Evolutionary conservation across 2,797 vertebrate genomes (phyloP).

Genomic region (Paratrypauchen microcephalus): DNA sequence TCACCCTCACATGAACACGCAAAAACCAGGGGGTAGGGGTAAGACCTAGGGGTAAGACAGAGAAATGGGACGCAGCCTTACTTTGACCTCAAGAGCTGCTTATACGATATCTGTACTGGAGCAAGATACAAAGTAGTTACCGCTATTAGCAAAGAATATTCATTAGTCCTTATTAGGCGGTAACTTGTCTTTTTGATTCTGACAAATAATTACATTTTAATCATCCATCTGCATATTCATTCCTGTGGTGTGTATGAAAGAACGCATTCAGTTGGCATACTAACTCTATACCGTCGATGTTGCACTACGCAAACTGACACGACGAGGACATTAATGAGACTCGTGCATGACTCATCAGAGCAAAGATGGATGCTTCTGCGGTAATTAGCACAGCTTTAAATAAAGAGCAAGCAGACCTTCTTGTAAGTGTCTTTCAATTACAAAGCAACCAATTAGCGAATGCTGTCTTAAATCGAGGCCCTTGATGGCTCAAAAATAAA

Average conservation of each 20-base stretch:
- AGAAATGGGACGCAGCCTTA: no score
- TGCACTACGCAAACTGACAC: conserved; percentile 22
- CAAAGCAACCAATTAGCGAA: conserved; percentile 63
- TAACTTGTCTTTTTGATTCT: neutral
- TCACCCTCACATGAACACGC: no score
- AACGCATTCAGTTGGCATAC: neutral
- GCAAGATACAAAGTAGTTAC: no score
- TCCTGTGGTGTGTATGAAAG: neutral
- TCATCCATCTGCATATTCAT: neutral
- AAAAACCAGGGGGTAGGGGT: no score
- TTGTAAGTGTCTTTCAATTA: conserved; percentile 17
- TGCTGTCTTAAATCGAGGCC: conserved; percentile 60
- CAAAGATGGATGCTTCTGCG: conserved; percentile 54
- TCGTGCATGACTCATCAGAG: conserved; percentile 26
- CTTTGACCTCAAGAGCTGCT: no score
- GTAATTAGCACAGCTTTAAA: conserved; percentile 59
- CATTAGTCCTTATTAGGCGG: no score
- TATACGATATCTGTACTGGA: no score
- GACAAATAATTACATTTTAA: neutral
- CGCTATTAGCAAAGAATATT: no score
- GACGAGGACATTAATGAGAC: conserved; percentile 35
- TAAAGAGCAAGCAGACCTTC: neutral
- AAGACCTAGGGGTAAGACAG: no score
- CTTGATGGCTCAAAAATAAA: conserved; percentile 44
- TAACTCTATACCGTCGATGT: conserved; percentile 13